Evolutionary conservation across 2,113 vertebrate genomes (phyloP), one percentile per base, ranked within the genome.

Genomic region (Zingel zingel): DNA sequence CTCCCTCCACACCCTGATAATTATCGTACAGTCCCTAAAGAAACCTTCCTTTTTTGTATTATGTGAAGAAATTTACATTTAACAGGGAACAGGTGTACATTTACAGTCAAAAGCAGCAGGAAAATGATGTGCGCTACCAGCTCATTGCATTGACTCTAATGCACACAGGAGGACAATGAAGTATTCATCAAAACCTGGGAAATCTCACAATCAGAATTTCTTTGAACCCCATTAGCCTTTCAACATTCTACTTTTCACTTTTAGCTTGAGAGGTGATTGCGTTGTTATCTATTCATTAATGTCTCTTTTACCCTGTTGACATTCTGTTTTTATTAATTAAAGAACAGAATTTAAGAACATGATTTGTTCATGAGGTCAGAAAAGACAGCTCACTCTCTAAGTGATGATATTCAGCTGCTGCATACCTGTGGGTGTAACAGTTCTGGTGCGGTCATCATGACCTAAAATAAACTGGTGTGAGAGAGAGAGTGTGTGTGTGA

Each of bases 391-490:
- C 33, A 19, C 16, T 69, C 43, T 71, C 58, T 21, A 27, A 21
- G 39, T 50, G 36, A 82, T 62, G 45, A 61, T 12, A 18, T 36
- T 50, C 39, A 66, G 63, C 53, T 57, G 61, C 84, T 81, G 56
- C 63, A n/a, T 57, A 61, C 71, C 70, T 71, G 77, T 56, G 51
- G 33, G 59, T 79, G 53, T 5, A 56, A 53, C 18, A 53, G 54
- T 30, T 69, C 39, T 48, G 36, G 25, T 54, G 27, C 3, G 45
- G 59, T 11, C 68, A 23, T n/a, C 8, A 10, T 64, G 81, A 80
- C 82, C 73, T 76, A 50, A 63, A 69, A 57, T 85, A 69, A 84
- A 86, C 77, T 57, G 18, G 14, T 19, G 47, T 64, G 39, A 43
- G 39, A 43, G 39, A 39, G 43, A 36, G 58, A 5, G 12, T n/a